phyloP scores from a whole-genome alignment of 2,797 vertebrate species.

The Hephaestus fuliginosus region DNA sequence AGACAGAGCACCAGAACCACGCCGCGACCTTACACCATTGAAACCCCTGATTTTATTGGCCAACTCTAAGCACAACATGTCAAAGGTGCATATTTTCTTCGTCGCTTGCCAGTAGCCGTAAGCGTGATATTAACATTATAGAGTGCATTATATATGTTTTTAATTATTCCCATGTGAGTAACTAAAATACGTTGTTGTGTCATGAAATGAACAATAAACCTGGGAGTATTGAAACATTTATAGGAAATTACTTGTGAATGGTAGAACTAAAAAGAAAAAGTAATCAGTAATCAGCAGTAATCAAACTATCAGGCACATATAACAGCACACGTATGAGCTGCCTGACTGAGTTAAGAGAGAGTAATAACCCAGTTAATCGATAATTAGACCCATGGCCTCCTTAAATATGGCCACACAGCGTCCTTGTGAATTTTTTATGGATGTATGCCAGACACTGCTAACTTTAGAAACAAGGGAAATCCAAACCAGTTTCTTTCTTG shows the following conservation, averaged over 20 bases:
- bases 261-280: slow-evolving; percentile 46
- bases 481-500: slow-evolving; percentile 53
- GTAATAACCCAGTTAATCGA: slow-evolving; percentile 75
- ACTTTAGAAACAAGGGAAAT: slow-evolving; percentile 67
- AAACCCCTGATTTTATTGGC: slow-evolving; percentile 53
- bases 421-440: slow-evolving; percentile 66
- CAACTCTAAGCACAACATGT: slow-evolving; percentile 49
- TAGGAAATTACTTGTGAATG: slow-evolving; percentile 73
- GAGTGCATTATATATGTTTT: slow-evolving; percentile 56
- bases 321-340: slow-evolving; percentile 69
- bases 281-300: slow-evolving; percentile 66
- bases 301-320: slow-evolving; percentile 53
- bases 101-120: slow-evolving; percentile 51
- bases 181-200: slow-evolving; percentile 58
- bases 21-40: slow-evolving; percentile 37
- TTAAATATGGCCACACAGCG: slow-evolving; percentile 65
- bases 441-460: slow-evolving; percentile 67
- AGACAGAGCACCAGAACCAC: slow-evolving; percentile 58
- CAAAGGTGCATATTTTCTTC: slow-evolving; percentile 57
- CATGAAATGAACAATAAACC: slow-evolving; percentile 66
- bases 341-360: slow-evolving; percentile 61
- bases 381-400: slow-evolving; percentile 68
- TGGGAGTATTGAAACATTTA: slow-evolving; percentile 63
- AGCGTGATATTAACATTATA: slow-evolving; percentile 48
- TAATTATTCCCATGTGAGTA: slow-evolving; percentile 77